Evolutionary conservation across 2,888 invertebrate species (phyloP).

Genomic region (Patella depressa): DNA sequence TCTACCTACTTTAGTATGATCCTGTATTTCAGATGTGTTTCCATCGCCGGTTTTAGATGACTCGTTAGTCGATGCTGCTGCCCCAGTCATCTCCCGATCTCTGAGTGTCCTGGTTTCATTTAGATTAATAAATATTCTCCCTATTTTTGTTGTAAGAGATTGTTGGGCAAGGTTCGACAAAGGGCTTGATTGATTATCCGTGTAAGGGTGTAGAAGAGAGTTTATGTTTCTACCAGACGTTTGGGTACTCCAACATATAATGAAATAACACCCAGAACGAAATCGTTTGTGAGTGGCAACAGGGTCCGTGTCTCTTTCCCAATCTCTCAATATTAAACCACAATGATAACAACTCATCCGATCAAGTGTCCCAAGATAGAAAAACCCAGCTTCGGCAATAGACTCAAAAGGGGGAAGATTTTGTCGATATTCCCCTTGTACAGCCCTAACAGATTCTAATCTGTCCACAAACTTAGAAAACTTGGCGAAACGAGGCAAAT

Average conservation of each 20-base stretch:
- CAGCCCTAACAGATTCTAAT: neutral
- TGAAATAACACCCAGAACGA: neutral
- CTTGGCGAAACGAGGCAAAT: neutral
- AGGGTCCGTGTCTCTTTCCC: conserved; percentile 18
- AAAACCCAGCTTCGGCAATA: conserved; percentile 16
- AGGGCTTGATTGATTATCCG: too few relatives aligned
- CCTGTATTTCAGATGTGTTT: too few relatives aligned
- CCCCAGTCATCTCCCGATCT: too few relatives aligned
- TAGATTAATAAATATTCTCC: too few relatives aligned
- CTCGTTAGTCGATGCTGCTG: too few relatives aligned
- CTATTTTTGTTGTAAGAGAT: too few relatives aligned
- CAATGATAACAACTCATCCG: conserved; percentile 22
- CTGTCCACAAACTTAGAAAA: neutral
- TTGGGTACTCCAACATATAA: neutral
- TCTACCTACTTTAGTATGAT: too few relatives aligned
- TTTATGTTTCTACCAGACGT: too few relatives aligned
- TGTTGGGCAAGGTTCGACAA: too few relatives aligned
- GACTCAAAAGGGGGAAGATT: neutral
- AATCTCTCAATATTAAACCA: conserved; percentile 20
- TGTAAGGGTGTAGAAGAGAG: too few relatives aligned
- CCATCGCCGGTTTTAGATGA: too few relatives aligned
- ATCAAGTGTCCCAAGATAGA: conserved; percentile 22
- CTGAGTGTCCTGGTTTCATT: too few relatives aligned
- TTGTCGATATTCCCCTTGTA: neutral
- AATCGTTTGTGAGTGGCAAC: neutral